These are phyloP conservation scores for Eulemur rufifrons DNA, from an alignment of 2,113 vertebrate genomes.

Conservation along the genomic window DNA sequence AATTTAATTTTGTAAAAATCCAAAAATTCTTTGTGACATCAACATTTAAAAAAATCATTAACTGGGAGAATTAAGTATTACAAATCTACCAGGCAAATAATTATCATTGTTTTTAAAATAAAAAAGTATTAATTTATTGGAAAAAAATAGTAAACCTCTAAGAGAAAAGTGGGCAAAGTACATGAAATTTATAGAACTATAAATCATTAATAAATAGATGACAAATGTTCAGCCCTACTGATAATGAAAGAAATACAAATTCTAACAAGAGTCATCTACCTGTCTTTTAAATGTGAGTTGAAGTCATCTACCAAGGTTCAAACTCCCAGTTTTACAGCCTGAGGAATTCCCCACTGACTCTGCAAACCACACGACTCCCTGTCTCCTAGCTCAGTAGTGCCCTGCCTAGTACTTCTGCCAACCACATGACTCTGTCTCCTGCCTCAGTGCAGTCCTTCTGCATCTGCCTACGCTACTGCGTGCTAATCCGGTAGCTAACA, in stretches of 20 bases:
- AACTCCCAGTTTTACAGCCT: neutral
- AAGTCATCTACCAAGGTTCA: neutral
- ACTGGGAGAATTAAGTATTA: neutral
- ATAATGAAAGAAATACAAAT: neutral
- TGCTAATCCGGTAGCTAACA: neutral
- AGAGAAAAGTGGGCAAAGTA: neutral
- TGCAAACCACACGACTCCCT: too few species aligned
- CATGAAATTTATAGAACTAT: neutral
- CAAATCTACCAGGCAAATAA: neutral
- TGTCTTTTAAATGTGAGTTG: neutral
- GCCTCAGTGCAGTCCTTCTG: neutral
- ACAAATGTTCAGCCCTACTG: neutral
- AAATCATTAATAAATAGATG: neutral
- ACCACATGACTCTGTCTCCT: too few species aligned
- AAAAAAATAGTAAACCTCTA: neutral
- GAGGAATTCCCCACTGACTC: neutral
- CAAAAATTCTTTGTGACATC: neutral
- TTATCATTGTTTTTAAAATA: neutral
- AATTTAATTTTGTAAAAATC: neutral
- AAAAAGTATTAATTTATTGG: neutral
- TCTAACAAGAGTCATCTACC: neutral
- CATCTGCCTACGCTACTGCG: neutral
- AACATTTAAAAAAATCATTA: constrained; percentile 18
- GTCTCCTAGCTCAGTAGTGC: accelerated
- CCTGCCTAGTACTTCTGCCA: neutral